Conservation (phyloP, 2,113 vertebrate species). For the Collichthys lucidus region DNA sequence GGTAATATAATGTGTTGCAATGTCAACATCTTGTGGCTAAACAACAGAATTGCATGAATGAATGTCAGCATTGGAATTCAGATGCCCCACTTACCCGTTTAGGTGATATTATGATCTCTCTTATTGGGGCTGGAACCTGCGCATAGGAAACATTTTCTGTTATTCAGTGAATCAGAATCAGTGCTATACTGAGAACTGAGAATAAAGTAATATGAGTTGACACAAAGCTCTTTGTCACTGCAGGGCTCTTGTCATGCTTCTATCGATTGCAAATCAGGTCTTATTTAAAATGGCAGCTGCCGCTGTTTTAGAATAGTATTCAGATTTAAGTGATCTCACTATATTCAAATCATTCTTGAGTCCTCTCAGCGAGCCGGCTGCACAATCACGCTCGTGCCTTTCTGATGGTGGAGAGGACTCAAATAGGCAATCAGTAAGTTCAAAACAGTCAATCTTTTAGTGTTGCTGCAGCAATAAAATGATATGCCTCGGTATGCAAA, state of each 20-base stretch:
- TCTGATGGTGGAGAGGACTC: not conserved
- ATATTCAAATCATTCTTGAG: conserved; percentile 10
- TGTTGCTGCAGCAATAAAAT: not conserved
- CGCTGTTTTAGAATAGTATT: conserved; percentile 5
- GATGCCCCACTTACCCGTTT: conserved; percentile 89
- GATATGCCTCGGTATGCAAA: not conserved
- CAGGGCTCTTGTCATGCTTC: conserved; percentile 3
- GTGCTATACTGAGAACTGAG: not conserved
- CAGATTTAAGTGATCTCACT: conserved; percentile 7
- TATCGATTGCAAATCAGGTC: conserved; percentile 12
- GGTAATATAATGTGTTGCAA: conserved; percentile 40
- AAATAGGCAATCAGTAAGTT: conserved; percentile 15
- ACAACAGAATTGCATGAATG: conserved; percentile 57
- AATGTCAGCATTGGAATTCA: not conserved
- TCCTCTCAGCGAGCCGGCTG: conserved; percentile 6
- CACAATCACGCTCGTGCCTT: not conserved
- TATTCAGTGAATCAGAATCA: not conserved
- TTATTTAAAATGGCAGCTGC: conserved; percentile 28
- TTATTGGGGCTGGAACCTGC: conserved; percentile 89
- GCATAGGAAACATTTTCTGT: conserved; percentile 44
- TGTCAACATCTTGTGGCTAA: conserved; percentile 78
- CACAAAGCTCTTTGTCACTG: not conserved
- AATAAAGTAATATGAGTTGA: not conserved
- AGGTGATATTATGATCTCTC: conserved; percentile 93
- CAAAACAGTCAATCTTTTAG: not conserved